Evolutionary conservation across 2,797 vertebrate species (phyloP), one percentile per base, ranked within the genome.

Genomic region (Syndactyla subalaris): DNA sequence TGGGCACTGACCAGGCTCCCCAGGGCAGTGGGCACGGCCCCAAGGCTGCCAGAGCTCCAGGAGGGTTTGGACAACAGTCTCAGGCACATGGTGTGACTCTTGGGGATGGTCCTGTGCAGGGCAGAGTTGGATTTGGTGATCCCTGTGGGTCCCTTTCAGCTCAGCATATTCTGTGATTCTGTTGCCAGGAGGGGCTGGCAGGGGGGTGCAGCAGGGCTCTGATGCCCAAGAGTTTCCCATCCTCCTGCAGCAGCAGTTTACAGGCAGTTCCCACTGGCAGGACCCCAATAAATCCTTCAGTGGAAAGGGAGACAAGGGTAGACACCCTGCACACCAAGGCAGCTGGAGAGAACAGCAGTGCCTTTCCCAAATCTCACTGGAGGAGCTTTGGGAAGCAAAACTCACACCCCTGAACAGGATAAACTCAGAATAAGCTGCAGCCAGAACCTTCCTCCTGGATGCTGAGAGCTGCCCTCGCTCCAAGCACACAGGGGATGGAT

Each of bases 401-500:
- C 41, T 54, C 27, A 8, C 0, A 1, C 1, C 29, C 29, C 51
- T 38, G 41, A 39, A 51, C 0, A 65, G 46, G 20, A 68, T 10
- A 48, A 76, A 57, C 9, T 57, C 34, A 46, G 88, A 75, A n/a
- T 1, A 27, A 71, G 52, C 34, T 62, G 43, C 39, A 89, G 77
- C 2, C 91, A 51, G 71, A 94, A 66, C 66, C 71, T 39, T 74
- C 46, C 43, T 67, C 55, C 61, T 49, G 68, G 88, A 57, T 39
- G 65, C 77, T 34, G 51, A 91, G 77, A 72, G 77, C 54, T 68
- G 32, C 57, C 46, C 66, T 12, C 0, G 6, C 54, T 59, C 70
- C 4, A 0, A 4, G 52, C 58, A 46, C 54, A 7, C 1, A 4
- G 5, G 30, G 66, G 57, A 62, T 5, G n/a, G 48, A 24, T 54